These are phyloP conservation scores for Lucifuga dentata DNA, from an alignment of 2,113 vertebrate species.

Conservation along the genomic window DNA sequence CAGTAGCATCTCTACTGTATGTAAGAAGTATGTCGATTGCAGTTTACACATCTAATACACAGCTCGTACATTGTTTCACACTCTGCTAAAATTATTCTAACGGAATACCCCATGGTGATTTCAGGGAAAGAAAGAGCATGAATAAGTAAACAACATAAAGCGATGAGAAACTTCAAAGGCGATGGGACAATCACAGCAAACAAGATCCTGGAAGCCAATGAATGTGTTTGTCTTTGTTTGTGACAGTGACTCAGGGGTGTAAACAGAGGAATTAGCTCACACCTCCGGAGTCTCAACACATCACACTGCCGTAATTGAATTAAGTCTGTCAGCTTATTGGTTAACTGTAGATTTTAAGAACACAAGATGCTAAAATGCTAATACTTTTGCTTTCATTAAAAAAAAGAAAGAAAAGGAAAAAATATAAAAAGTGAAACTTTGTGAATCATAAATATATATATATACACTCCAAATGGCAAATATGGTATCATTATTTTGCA, in stretches of 20 bases:
- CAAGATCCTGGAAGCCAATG: conserved; percentile 76
- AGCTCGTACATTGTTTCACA: conserved; percentile 71
- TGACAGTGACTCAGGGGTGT: conserved; percentile 82
- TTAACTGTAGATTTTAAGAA: conserved; percentile 43
- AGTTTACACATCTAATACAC: conserved; percentile 66
- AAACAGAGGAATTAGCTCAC: conserved; percentile 81
- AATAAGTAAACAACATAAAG: conserved; percentile 83
- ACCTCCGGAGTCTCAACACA: conserved; percentile 76
- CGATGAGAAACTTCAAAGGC: conserved; percentile 82
- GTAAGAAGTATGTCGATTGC: conserved; percentile 44
- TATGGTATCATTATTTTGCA: neutral
- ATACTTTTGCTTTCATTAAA: no score
- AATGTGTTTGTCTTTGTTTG: conserved; percentile 75
- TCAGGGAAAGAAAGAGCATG: conserved; percentile 71
- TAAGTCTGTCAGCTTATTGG: conserved; percentile 68
- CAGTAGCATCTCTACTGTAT: conserved; percentile 20
- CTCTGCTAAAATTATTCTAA: conserved; percentile 76
- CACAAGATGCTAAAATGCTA: conserved; percentile 1
- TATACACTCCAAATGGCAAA: neutral
- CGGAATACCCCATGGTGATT: conserved; percentile 76
- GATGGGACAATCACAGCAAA: conserved; percentile 75
- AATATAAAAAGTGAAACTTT: neutral
- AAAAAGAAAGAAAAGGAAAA: neutral
- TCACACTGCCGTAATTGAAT: conserved; percentile 78
- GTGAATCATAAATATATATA: no score